phyloP scores from a whole-genome alignment of 2,113 vertebrate species.

The Chroicocephalus ridibundus region DNA sequence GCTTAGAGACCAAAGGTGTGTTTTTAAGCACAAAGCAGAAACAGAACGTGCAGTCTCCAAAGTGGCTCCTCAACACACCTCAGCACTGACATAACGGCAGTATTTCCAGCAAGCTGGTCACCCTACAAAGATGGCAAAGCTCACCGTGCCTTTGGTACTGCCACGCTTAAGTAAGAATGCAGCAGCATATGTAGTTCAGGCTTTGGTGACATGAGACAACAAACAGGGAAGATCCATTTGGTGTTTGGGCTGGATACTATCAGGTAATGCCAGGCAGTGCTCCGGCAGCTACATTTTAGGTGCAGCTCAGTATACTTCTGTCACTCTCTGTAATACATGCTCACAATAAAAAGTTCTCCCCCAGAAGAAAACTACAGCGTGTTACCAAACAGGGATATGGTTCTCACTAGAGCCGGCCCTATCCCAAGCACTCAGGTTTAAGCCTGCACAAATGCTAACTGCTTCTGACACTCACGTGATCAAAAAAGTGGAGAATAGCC shows the following conservation, averaged over 20 bases:
- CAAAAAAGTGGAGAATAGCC: slow-evolving; percentile 83
- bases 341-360: fast-evolving
- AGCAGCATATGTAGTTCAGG: fast-evolving
- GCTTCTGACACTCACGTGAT: slow-evolving; percentile 81
- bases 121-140: neutral
- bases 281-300: fast-evolving
- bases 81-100: fast-evolving
- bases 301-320: neutral
- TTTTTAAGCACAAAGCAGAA: neutral
- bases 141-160: neutral
- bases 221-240: fast-evolving
- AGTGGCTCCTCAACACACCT: neutral
- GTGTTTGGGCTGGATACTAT: neutral
- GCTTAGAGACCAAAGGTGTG: fast-evolving
- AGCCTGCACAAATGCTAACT: fast-evolving
- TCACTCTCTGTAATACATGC: fast-evolving
- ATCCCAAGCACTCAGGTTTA: too few species aligned
- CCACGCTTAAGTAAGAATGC: fast-evolving
- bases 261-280: neutral
- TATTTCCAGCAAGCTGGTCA: neutral
- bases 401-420: too few species aligned
- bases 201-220: fast-evolving
- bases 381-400: too few species aligned
- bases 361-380: fast-evolving
- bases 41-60: fast-evolving